Evolutionary conservation across 2,113 vertebrate genomes (phyloP).

Genomic region (Smithornis capensis): DNA sequence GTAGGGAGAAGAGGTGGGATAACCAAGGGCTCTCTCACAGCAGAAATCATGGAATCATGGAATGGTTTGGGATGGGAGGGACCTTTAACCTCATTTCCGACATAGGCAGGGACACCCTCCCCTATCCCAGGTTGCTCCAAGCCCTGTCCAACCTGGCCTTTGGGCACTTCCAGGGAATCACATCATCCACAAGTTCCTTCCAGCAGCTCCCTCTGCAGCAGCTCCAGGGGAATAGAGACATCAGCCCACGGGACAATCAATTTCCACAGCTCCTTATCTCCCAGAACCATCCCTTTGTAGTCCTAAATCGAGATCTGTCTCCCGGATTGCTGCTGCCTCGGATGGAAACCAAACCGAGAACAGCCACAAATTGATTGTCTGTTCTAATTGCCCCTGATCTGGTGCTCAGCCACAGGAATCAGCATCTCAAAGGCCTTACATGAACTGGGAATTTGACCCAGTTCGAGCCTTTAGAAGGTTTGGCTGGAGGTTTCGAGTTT

Average conservation of each 20-base stretch:
- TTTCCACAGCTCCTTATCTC: not conserved
- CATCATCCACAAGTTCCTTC: not conserved
- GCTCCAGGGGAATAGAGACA: not conserved
- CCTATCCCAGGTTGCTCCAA: not conserved
- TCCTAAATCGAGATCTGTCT: not conserved
- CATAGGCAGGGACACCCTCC: not conserved
- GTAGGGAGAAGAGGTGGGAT: not conserved
- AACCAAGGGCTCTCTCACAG: not conserved
- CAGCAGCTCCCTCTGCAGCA: not conserved
- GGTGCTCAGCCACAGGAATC: not conserved
- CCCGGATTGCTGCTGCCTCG: slow-evolving; percentile 4
- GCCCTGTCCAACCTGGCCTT: not conserved
- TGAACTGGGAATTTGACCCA: not conserved
- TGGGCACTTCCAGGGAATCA: not conserved
- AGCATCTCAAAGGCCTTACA: not conserved
- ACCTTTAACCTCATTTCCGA: no score
- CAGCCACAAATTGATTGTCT: not conserved
- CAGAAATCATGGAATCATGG: not conserved
- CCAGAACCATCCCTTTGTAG: not conserved
- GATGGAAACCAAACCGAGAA: not conserved
- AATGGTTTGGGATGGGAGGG: not conserved
- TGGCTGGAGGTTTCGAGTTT: not conserved
- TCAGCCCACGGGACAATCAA: not conserved
- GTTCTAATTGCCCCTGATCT: not conserved
- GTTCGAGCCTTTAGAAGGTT: not conserved